Evolutionary conservation across 1,140 invertebrate genomes (phyloP), one percentile per base, ranked within the genome.

Genomic region (Cepaea nemoralis): DNA sequence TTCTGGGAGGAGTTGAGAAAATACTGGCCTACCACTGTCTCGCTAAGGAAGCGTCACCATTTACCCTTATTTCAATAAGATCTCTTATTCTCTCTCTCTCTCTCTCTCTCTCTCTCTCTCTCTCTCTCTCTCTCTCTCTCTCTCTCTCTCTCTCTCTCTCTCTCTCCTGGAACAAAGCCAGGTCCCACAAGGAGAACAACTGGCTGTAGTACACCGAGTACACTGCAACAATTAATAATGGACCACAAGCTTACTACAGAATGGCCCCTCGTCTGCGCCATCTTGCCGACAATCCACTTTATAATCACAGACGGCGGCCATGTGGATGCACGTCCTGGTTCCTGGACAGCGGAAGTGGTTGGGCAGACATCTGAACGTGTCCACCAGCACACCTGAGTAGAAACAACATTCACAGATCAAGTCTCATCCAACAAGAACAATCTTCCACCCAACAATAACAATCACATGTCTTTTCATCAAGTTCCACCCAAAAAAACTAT

Each of bases 321-420:
- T 74, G 24, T 78, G 74, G 66, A 88, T 86, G 69, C 86, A 87
- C 55, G 70, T 55, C 10, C 40, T 40, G 2, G 85, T 86, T 3
- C 82, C 82, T 12, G 83, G 83, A 81, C 86, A 88, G 39, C 76
- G 75, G 74, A 84, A 88, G 50, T 82, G 35, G 80, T 87, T 86
- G 2, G 87, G 86, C 35, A 82, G 66, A 74, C 85, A 87, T 40
- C 73, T 67, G 76, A 86, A 86, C 42, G 70, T 82, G 75, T 85
- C 74, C 40, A 85, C 82, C 33, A 71, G 24, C 33, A 67, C 55
- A 82, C 86, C 85, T 86, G 48, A 19, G 8, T 8, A 45, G 8
- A 22, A 80, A n/a, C n/a, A 45, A 74, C 12, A 75, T 8, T 55
- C n/a, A 67, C 16, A 63, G 59, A 50, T 81, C 86, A 83, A 84